Conservation (phyloP, 2,888 invertebrate species). For the Protophormia terraenovae region DNA sequence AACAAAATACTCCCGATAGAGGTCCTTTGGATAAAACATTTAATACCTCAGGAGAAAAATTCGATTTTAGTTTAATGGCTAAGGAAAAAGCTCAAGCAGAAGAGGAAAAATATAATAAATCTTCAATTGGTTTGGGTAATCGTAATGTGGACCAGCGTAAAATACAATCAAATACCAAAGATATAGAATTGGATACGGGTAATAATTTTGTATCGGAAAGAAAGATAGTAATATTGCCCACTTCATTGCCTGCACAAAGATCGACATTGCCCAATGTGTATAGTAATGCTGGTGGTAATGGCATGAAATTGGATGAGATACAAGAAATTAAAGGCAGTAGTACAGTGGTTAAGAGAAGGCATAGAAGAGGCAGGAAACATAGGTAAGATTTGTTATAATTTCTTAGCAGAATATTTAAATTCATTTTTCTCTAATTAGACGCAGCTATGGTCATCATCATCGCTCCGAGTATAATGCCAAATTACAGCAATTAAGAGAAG, state of each 20-base stretch:
- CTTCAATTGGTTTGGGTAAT: constrained; percentile 69
- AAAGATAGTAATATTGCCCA: constrained; percentile 79
- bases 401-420: background rate
- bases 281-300: constrained; percentile 81
- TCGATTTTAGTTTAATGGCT: constrained; percentile 46
- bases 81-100: constrained; percentile 47
- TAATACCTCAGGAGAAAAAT: constrained; percentile 49
- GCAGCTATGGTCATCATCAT: constrained; percentile 69
- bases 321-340: constrained; percentile 79
- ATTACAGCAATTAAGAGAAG: constrained; percentile 77
- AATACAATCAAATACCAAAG: constrained; percentile 81
- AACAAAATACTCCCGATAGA: constrained; percentile 43
- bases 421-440: constrained; percentile 61
- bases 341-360: constrained; percentile 76
- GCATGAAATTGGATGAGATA: constrained; percentile 80
- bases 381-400: constrained; percentile 71
- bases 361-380: constrained; percentile 79
- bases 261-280: constrained; percentile 80
- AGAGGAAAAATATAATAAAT: constrained; percentile 80
- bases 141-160: constrained; percentile 80
- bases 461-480: constrained; percentile 75
- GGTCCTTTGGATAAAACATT: constrained; percentile 54
- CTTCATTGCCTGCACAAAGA: constrained; percentile 78
- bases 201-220: constrained; percentile 80
- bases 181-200: constrained; percentile 80